Conservation (phyloP, 2,888 invertebrate species). For the Asteroscopus sphinx region DNA sequence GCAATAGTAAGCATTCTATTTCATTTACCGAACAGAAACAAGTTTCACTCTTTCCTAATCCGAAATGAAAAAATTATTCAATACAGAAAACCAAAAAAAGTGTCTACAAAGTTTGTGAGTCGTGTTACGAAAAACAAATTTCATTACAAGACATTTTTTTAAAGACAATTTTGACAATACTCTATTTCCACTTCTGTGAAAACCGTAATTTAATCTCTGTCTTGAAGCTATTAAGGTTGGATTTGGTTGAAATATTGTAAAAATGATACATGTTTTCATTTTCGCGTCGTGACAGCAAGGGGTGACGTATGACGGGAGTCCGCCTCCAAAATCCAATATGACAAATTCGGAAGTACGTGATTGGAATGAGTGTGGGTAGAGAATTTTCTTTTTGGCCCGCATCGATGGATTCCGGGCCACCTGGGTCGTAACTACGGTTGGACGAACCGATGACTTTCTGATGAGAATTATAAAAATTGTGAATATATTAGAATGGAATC, state of each 20-base stretch:
- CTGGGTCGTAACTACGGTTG: constrained; percentile 68
- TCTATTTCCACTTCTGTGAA: constrained; percentile 54
- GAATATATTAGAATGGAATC: constrained; percentile 54
- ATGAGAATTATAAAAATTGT: constrained; percentile 62
- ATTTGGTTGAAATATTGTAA: constrained; percentile 53
- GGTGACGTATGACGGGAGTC: constrained; percentile 83
- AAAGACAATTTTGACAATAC: constrained; percentile 61
- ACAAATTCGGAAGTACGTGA: constrained; percentile 89
- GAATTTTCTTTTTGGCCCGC: constrained; percentile 80
- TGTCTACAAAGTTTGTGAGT: constrained; percentile 57
- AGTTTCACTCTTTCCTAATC: constrained; percentile 23
- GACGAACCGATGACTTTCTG: constrained; percentile 70
- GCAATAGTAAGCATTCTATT: constrained; percentile 32
- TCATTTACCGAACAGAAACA: constrained; percentile 23
- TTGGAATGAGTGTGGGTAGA: constrained; percentile 83
- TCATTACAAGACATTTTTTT: constrained; percentile 68
- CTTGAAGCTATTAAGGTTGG: constrained; percentile 59
- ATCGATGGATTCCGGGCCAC: constrained; percentile 68
- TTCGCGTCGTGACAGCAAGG: constrained; percentile 84
- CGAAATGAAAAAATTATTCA: constrained; percentile 51
- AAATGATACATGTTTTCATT: constrained; percentile 87
- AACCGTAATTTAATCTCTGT: constrained; percentile 57
- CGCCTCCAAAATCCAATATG: constrained; percentile 88
- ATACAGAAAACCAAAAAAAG: constrained; percentile 47
- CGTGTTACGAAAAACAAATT: constrained; percentile 69